Evolutionary conservation across 2,888 invertebrate genomes (phyloP), one percentile per base, ranked within the genome.

Genomic region (Gibbula magus): DNA sequence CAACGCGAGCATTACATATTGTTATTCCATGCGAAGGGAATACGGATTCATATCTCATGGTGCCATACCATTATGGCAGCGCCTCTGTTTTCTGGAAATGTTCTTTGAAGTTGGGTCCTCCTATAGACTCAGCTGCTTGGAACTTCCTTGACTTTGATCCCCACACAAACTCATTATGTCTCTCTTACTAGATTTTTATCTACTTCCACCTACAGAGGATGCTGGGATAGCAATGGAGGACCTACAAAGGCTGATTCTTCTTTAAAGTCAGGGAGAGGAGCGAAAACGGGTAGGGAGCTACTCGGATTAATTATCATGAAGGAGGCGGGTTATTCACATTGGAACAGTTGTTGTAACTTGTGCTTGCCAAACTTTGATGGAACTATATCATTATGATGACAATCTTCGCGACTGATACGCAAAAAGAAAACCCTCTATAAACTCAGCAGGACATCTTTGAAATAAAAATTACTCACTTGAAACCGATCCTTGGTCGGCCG

Each of bases 161-260:
- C n/a, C 32, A 70, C 70, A 70, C 70, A 32, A 70, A 13, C 70
- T 70, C 70, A 70, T 70, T 70, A 70, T 70, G 70, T 70, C 70
- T 70, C 29, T 35, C 70, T 39, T 70, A 70, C 70, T 39, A 70
- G 70, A 70, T 70, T 39, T 70, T 70, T 70, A 70, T 70, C 70
- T 70, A 20, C 70, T 10, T 70, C 35, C 20, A 35, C 39, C 70
- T 20, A 32, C 39, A 20, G 20, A 35, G n/a, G 35, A 16, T 35
- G 29, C 35, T 18, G 35, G 20, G 35, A 35, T 20, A 20, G 70
- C 70, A 70, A 70, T 70, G 20, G 35, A 16, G 35, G 20, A 70
- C 70, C 70, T 70, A 70, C 70, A 70, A 70, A 70, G 70, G 2
- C 8, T 35, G 16, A 70, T 70, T 70, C 70, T 70, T 70, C 70